Percentiles rank a stretch among this genome's conserved stretches.
phyloP scores from a whole-genome alignment of 2,113 vertebrate species.

The Phoxinus phoxinus region DNA sequence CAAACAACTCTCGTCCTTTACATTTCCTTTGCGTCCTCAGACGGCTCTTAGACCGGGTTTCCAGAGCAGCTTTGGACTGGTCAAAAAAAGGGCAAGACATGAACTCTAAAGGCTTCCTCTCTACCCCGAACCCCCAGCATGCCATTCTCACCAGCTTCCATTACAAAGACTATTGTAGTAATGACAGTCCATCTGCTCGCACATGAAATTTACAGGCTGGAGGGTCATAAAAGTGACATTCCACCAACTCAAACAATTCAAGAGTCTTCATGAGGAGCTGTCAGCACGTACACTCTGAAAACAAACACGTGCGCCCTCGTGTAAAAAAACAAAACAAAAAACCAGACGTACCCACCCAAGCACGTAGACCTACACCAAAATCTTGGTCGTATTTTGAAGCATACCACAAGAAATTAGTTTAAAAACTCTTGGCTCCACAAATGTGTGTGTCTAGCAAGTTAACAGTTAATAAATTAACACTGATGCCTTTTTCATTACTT shows the following conservation, averaged over 20 bases:
- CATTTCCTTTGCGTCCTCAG: conserved; percentile 42
- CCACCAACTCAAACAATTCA: conserved; percentile 10
- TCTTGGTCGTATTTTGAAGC: not conserved
- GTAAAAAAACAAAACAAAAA: not conserved
- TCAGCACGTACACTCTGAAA: not conserved
- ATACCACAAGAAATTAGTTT: conserved; percentile 5
- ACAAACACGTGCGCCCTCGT: not conserved
- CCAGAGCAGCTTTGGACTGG: not conserved
- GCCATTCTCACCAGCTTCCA: conserved; percentile 48
- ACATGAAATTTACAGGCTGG: conserved; percentile 10
- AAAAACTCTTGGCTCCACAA: not conserved
- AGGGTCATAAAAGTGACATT: conserved; percentile 38
- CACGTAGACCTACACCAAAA: not conserved
- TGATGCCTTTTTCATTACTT: conserved; percentile 23
- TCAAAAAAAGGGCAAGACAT: not conserved
- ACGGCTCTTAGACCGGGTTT: conserved; percentile 34
- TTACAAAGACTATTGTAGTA: conserved; percentile 51
- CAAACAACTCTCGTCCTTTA: conserved; percentile 11
- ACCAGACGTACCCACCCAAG: not conserved
- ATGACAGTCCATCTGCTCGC: conserved; percentile 11
- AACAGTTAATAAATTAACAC: conserved; percentile 5
- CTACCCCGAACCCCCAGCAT: not conserved
- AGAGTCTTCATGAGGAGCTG: not conserved
- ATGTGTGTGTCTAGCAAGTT: not conserved
- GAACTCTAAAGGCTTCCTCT: conserved; percentile 32